phyloP scores from a whole-genome alignment of 64 coral and sea anemone species.

The Montipora capricornis region DNA sequence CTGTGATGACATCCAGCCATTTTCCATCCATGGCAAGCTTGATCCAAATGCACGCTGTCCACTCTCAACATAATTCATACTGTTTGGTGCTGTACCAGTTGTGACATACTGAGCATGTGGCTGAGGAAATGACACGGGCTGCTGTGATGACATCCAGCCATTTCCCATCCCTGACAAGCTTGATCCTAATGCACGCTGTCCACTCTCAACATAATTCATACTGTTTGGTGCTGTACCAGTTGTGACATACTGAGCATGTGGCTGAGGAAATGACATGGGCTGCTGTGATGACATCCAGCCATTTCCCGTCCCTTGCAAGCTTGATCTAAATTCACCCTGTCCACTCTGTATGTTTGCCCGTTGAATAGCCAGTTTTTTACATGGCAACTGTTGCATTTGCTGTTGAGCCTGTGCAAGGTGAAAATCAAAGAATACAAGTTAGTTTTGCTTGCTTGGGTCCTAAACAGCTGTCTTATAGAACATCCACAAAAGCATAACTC shows the following conservation, averaged over 20 bases:
- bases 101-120: constrained; percentile 68
- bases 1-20: constrained; percentile 51
- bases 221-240: constrained; percentile 40
- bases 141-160: constrained; percentile 53
- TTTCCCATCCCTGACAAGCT: not conserved
- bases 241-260: constrained; percentile 64
- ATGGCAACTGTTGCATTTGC: constrained; percentile 72
- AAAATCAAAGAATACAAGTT: not conserved
- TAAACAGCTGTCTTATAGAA: not conserved
- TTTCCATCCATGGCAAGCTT: not conserved
- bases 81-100: constrained; percentile 36
- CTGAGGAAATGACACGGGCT: constrained; percentile 56
- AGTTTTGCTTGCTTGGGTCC: not conserved
- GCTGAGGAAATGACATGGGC: constrained; percentile 57
- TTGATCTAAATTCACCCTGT: not conserved
- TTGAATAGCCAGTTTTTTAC: too few species aligned
- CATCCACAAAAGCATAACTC: too few species aligned
- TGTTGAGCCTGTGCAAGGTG: constrained; percentile 68
- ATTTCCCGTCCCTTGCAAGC: not conserved
- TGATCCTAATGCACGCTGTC: constrained; percentile 10
- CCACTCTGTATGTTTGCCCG: not conserved
- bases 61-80: constrained; percentile 16
- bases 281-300: constrained; percentile 61
- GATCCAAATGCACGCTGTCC: constrained; percentile 8
- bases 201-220: constrained; percentile 18